These are phyloP conservation scores for Epizoanthus fatuus DNA, from an alignment of 92 coral and sea anemone genomes.

Conservation along the genomic window DNA sequence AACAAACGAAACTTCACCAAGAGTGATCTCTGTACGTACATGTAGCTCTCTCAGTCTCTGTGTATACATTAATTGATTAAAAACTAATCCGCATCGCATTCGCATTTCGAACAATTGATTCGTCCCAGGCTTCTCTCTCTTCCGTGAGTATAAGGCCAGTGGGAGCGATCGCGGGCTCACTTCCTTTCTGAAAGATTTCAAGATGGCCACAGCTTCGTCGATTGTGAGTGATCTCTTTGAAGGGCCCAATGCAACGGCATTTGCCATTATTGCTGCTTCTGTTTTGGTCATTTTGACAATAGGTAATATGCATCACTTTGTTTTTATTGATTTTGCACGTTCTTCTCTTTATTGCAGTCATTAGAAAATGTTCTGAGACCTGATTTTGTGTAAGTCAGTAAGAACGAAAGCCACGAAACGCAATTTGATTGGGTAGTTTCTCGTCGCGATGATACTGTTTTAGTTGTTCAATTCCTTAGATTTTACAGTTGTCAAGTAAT, in stretches of 20 bases:
- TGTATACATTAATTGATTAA: too few relatives aligned
- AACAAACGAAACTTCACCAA: too few relatives aligned
- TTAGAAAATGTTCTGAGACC: too few relatives aligned
- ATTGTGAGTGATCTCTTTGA: constrained; percentile 68
- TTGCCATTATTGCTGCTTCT: constrained; percentile 76
- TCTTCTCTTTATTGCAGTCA: too few relatives aligned
- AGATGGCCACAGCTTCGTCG: constrained; percentile 69
- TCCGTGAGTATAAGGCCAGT: not conserved
- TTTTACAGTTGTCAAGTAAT: not conserved
- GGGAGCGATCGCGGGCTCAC: constrained; percentile 57
- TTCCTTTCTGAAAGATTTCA: constrained; percentile 53
- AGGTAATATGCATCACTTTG: constrained; percentile 54
- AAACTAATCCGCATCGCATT: too few relatives aligned
- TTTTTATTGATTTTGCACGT: not conserved
- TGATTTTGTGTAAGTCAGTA: too few relatives aligned
- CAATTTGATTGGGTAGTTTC: constrained; percentile 10
- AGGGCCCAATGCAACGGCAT: constrained; percentile 83
- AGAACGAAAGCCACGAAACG: constrained; percentile 2
- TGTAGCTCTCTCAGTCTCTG: too few relatives aligned
- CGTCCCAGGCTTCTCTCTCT: constrained; percentile 21
- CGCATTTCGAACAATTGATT: not conserved
- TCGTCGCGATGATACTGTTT: not conserved
- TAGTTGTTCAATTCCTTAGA: not conserved
- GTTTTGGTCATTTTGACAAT: constrained; percentile 85
- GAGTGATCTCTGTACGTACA: too few relatives aligned